phyloP scores from a whole-genome alignment of 2,113 vertebrate genomes.

The Gallinago paraguaiae region DNA sequence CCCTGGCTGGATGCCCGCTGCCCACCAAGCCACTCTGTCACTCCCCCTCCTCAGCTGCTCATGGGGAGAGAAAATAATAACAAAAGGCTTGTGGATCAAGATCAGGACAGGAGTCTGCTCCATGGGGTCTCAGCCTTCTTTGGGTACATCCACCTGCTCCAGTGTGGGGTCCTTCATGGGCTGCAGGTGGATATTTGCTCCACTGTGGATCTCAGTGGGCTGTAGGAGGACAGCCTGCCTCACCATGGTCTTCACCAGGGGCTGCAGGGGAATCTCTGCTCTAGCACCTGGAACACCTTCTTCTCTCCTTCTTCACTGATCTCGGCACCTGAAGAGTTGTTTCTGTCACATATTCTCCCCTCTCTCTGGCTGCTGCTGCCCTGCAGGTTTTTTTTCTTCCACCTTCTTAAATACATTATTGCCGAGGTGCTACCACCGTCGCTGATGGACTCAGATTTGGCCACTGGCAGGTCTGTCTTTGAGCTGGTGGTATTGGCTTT shows the following conservation, averaged over 20 bases:
- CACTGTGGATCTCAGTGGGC: no score
- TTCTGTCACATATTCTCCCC: not conserved
- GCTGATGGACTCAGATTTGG: not conserved
- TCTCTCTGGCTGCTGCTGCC: not conserved
- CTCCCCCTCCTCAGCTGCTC: not conserved
- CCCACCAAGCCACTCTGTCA: not conserved
- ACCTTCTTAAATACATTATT: not conserved
- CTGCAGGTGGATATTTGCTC: not conserved
- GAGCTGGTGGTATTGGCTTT: not conserved
- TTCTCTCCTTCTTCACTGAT: not conserved
- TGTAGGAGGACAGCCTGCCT: no score
- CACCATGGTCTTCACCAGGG: no score
- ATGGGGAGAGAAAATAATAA: not conserved
- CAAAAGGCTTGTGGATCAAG: not conserved
- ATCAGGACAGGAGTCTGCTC: not conserved
- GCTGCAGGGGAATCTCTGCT: not conserved
- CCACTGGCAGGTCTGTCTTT: rapidly evolving
- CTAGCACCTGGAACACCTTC: rapidly evolving
- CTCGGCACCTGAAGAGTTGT: not conserved
- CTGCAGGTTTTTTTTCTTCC: not conserved
- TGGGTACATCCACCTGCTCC: not conserved
- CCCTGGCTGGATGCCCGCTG: not conserved
- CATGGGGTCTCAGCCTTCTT: not conserved
- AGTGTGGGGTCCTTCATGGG: rapidly evolving
- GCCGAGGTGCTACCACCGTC: rapidly evolving